Conservation (phyloP, 2,888 invertebrate genomes). For the Leptinotarsa juncta region DNA sequence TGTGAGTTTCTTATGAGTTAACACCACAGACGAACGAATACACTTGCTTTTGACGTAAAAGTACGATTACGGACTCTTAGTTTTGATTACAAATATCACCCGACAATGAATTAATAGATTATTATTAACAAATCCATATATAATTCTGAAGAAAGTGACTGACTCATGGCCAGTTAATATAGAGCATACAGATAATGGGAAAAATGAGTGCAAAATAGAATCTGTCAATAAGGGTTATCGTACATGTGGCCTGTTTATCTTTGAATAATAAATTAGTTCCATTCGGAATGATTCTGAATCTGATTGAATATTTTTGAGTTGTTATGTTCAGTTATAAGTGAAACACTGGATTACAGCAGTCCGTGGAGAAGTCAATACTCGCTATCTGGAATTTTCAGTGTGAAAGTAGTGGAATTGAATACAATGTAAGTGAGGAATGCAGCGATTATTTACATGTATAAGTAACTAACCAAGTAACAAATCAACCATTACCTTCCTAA, state of each 20-base stretch:
- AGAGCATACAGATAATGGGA: not conserved
- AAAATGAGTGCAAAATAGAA: conserved; percentile 30
- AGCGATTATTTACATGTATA: not conserved
- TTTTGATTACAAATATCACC: too few relatives aligned
- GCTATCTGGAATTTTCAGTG: not conserved
- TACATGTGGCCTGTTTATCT: conserved; percentile 30
- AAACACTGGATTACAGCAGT: not conserved
- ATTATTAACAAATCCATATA: not conserved
- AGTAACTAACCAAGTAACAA: not conserved
- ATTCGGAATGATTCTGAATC: not conserved
- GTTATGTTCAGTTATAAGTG: not conserved
- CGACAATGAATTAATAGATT: not conserved
- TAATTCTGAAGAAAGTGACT: not conserved
- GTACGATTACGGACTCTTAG: too few relatives aligned
- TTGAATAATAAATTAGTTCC: conserved; percentile 5
- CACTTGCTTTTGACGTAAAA: too few relatives aligned
- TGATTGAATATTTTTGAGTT: not conserved
- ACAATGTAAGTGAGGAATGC: conserved; percentile 15
- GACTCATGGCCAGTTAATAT: not conserved
- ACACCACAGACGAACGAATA: too few relatives aligned
- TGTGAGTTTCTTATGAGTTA: too few relatives aligned
- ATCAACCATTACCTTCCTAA: not conserved
- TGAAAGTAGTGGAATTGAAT: not conserved
- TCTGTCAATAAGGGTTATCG: conserved; percentile 36
- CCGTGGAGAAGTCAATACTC: not conserved